phyloP scores from a whole-genome alignment of 2,888 invertebrate genomes.

The Malacosoma neustria region DNA sequence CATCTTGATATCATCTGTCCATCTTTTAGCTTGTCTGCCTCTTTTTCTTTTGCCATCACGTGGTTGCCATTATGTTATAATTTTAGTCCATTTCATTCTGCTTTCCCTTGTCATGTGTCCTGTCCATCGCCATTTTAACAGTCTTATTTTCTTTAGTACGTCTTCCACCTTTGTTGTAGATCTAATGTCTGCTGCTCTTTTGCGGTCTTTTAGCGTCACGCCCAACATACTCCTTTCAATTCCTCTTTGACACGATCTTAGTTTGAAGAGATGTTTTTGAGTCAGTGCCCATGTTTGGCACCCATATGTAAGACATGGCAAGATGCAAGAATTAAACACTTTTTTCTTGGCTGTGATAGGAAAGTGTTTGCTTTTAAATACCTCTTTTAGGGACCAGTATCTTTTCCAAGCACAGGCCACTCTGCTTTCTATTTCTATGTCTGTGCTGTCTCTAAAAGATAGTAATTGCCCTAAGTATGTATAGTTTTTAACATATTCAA shows the following conservation, averaged over 20 bases:
- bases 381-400: conserved; percentile 4
- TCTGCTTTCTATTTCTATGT: background rate
- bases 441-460: background rate
- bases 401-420: conserved; percentile 2
- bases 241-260: background rate
- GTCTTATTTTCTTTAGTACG: too few relatives aligned
- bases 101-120: too few relatives aligned
- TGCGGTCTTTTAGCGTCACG: background rate
- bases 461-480: conserved; percentile 1
- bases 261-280: background rate
- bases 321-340: conserved; percentile 4
- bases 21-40: too few relatives aligned
- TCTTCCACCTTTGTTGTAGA: too few relatives aligned
- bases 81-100: too few relatives aligned
- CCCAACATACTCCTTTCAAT: conserved; percentile 2
- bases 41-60: too few relatives aligned
- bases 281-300: conserved; percentile 3
- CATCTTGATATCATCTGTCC: too few relatives aligned
- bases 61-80: too few relatives aligned
- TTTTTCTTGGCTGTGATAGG: conserved; percentile 2
- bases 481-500: background rate
- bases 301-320: conserved; percentile 3
- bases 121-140: too few relatives aligned
- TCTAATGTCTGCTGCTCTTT: too few relatives aligned
- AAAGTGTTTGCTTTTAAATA: conserved; percentile 1